Evolutionary conservation across 2,113 vertebrate genomes (phyloP).

Genomic region (Lophura nycthemera): DNA sequence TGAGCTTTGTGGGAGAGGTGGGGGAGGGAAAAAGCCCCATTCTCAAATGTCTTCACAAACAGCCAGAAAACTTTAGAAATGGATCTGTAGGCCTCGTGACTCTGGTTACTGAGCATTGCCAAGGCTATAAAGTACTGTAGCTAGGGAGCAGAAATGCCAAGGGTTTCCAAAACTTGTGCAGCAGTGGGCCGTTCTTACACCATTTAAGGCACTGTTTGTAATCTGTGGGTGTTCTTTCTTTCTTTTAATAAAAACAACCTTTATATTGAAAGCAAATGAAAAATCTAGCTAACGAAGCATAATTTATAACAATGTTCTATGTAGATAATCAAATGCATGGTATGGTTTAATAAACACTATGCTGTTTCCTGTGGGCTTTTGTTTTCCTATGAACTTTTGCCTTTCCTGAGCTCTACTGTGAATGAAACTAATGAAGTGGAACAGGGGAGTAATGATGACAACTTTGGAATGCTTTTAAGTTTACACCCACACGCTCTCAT

Average conservation of each 20-base stretch:
- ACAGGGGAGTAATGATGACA: not conserved
- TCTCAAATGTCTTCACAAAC: not conserved
- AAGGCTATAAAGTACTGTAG: not conserved
- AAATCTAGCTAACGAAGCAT: not conserved
- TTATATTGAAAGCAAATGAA: not conserved
- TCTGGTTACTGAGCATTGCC: not conserved
- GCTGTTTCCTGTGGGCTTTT: not conserved
- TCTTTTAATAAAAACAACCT: not conserved
- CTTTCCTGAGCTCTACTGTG: not conserved
- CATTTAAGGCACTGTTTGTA: not conserved
- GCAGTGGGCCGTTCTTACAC: not conserved
- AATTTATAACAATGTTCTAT: not conserved
- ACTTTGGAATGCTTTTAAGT: conserved; percentile 1
- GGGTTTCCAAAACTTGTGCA: not conserved
- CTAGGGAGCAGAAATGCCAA: not conserved
- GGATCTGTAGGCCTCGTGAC: not conserved
- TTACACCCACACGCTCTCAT: not conserved
- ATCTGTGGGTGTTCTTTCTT: not conserved
- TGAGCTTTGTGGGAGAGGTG: not conserved
- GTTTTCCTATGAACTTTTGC: not conserved
- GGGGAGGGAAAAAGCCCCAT: not conserved
- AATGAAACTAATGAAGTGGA: not conserved
- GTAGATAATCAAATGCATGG: not conserved
- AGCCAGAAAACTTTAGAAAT: not conserved
- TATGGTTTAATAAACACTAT: not conserved